phyloP scores from a whole-genome alignment of 2,797 vertebrate species.

The Bradypodion pumilum region DNA sequence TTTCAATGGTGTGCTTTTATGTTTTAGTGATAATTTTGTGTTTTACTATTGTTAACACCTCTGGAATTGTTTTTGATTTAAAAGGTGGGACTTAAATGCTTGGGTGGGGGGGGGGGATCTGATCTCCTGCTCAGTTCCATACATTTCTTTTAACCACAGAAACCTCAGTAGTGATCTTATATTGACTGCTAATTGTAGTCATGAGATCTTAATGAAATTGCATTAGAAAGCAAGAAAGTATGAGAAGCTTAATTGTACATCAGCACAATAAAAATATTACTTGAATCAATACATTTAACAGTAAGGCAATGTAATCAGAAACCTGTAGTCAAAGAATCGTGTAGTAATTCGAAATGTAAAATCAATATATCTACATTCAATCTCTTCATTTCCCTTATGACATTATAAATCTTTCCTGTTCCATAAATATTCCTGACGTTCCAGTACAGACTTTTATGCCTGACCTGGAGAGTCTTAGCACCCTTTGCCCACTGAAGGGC shows the following conservation, averaged over 20 bases:
- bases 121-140: neutral
- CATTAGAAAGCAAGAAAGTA: neutral
- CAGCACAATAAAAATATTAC: neutral
- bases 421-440: too few species aligned
- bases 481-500: too few species aligned
- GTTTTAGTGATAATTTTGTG: too few species aligned
- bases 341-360: neutral
- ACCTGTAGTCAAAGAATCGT: neutral
- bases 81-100: too few species aligned
- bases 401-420: too few species aligned
- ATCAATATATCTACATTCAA: too few species aligned
- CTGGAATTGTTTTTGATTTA: too few species aligned
- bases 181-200: neutral
- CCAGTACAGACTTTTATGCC: too few species aligned
- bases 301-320: neutral
- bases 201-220: neutral
- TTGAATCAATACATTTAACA: slow-evolving; percentile 1
- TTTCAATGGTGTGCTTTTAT: too few species aligned
- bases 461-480: too few species aligned
- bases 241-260: neutral
- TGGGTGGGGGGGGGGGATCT: neutral
- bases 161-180: neutral
- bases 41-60: too few species aligned
- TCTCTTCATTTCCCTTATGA: too few species aligned
- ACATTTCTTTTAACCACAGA: neutral